Evolutionary conservation across 2,888 invertebrate species (phyloP).

Genomic region (Acanthococcus lagerstroemiae): DNA sequence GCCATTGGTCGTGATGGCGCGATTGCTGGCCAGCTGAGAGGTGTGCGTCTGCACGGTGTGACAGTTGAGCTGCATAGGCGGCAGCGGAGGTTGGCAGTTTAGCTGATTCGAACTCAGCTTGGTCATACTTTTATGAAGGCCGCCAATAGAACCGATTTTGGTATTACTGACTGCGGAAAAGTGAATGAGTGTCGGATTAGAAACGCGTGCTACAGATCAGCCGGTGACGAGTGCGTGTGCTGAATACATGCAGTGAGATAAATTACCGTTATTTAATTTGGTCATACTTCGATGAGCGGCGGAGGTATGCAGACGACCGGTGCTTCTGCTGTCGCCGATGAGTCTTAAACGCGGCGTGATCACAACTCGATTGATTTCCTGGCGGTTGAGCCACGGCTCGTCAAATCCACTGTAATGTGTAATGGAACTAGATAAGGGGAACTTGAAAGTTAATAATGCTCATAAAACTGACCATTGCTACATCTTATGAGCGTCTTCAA

Average conservation of each 20-base stretch:
- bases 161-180: slow-evolving; percentile 37
- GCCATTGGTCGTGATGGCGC: slow-evolving; percentile 8
- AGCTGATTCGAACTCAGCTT: slow-evolving; percentile 66
- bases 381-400: slow-evolving; percentile 33
- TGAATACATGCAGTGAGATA: not conserved
- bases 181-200: not conserved
- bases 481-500: too few relatives aligned
- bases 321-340: slow-evolving; percentile 56
- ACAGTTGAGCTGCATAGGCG: slow-evolving; percentile 33
- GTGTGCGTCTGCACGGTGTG: not conserved
- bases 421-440: too few relatives aligned
- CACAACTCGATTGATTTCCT: slow-evolving; percentile 37
- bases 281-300: slow-evolving; percentile 70
- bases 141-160: slow-evolving; percentile 56
- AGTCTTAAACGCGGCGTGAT: slow-evolving; percentile 37
- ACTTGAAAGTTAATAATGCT: too few relatives aligned
- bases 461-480: too few relatives aligned
- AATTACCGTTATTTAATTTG: slow-evolving; percentile 53
- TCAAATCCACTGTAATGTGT: slow-evolving; percentile 22
- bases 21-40: slow-evolving; percentile 11
- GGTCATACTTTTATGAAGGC: slow-evolving; percentile 73
- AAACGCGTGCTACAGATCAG: not conserved
- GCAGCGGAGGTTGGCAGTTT: slow-evolving; percentile 46
- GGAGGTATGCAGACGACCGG: slow-evolving; percentile 59
- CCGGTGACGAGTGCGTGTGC: not conserved